Evolutionary conservation across 1,140 invertebrate species (phyloP).

Genomic region (Drosophila carrolli): DNA sequence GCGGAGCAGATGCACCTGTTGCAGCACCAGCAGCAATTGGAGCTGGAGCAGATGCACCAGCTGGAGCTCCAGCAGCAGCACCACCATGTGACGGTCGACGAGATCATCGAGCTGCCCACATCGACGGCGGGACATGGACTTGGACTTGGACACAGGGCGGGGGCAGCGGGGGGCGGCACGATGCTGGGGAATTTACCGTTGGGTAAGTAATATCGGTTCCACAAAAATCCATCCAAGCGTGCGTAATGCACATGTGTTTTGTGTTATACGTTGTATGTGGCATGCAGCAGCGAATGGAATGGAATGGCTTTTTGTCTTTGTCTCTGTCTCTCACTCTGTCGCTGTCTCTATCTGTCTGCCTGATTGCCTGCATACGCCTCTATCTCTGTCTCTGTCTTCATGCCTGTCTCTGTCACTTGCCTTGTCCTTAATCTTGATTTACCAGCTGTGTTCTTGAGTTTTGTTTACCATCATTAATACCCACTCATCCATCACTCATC

Average conservation of each 20-base stretch:
- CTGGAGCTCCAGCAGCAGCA: conserved; percentile 52
- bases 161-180: conserved; percentile 58
- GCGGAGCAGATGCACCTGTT: conserved; percentile 61
- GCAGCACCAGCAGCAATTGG: conserved; percentile 48
- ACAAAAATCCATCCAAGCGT: conserved; percentile 10
- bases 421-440: conserved; percentile 41
- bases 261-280: conserved; percentile 26
- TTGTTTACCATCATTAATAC: conserved; percentile 21
- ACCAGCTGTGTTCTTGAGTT: conserved; percentile 62
- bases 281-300: conserved; percentile 48
- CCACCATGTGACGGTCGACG: conserved; percentile 80
- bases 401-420: conserved; percentile 22
- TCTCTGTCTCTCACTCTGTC: conserved; percentile 35
- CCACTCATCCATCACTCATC: conserved; percentile 43
- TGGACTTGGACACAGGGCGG: conserved; percentile 18
- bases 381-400: conserved; percentile 19
- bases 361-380: conserved; percentile 23
- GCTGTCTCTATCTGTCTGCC: conserved; percentile 40
- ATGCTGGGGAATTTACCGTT: conserved; percentile 84
- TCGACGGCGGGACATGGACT: conserved; percentile 48
- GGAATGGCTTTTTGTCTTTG: conserved; percentile 57
- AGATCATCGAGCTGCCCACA: conserved; percentile 82
- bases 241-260: neutral
- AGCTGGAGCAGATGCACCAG: conserved; percentile 44
- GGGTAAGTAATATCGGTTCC: conserved; percentile 70